Percentiles rank a stretch among this genome's conserved stretches.
Evolutionary conservation across 2,888 invertebrate genomes (phyloP).

Genomic region (Lasioglossum marginatum): DNA sequence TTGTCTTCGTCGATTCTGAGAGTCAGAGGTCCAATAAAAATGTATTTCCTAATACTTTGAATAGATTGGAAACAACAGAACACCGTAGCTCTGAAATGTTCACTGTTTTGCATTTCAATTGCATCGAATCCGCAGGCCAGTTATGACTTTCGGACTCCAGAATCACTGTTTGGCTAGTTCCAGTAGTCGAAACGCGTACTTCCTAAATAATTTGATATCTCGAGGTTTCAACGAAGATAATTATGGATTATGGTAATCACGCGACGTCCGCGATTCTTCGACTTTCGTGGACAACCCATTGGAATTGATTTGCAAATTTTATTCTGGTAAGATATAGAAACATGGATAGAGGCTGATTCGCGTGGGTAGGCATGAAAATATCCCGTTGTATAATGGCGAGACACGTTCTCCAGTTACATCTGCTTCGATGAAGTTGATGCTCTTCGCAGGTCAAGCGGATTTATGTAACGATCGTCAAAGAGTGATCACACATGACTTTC

Average conservation of each 20-base stretch:
- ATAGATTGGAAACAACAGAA: too few relatives aligned
- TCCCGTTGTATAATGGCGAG: neutral
- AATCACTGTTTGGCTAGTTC: neutral
- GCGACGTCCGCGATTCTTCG: neutral
- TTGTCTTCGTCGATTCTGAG: too few relatives aligned
- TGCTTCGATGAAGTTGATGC: neutral
- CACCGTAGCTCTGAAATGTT: too few relatives aligned
- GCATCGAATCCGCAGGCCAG: too few relatives aligned
- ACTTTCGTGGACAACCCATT: neutral
- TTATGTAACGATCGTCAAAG: neutral
- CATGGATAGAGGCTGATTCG: neutral
- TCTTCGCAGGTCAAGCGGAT: too few relatives aligned
- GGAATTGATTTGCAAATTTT: too few relatives aligned
- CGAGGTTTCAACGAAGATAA: neutral
- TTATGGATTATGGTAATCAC: conserved; percentile 1
- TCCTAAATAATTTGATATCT: neutral
- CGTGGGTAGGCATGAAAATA: neutral
- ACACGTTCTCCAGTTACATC: neutral
- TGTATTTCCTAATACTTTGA: too few relatives aligned
- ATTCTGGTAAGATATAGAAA: neutral
- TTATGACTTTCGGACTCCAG: too few relatives aligned
- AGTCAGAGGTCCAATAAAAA: too few relatives aligned
- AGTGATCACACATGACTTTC: neutral
- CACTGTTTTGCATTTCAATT: too few relatives aligned
- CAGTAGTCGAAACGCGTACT: neutral